These are phyloP conservation scores for Sesia apiformis DNA, from an alignment of 2,888 invertebrate species.

Conservation along the genomic window DNA sequence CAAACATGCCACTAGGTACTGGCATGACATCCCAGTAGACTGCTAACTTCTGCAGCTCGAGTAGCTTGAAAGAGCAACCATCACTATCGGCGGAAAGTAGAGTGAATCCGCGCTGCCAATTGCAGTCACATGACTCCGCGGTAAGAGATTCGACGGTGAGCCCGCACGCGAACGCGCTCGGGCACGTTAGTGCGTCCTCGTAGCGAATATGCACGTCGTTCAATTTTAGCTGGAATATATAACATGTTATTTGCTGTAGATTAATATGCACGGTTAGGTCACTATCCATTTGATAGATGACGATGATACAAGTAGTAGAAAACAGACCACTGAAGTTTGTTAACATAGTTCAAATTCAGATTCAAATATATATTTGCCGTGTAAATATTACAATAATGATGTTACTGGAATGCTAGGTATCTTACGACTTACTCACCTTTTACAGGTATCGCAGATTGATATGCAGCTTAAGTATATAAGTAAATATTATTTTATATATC, in stretches of 20 bases:
- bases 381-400: too few relatives aligned
- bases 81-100: slow-evolving; percentile 73
- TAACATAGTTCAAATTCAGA: too few relatives aligned
- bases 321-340: too few relatives aligned
- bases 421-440: too few relatives aligned
- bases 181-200: slow-evolving; percentile 87
- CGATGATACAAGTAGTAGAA: too few relatives aligned
- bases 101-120: slow-evolving; percentile 86
- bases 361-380: too few relatives aligned
- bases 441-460: too few relatives aligned
- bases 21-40: slow-evolving; percentile 91
- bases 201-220: slow-evolving; percentile 97
- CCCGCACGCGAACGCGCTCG: slow-evolving; percentile 87
- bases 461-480: too few relatives aligned
- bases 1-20: slow-evolving; percentile 75
- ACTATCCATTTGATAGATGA: too few relatives aligned
- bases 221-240: slow-evolving; percentile 81
- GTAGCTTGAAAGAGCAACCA: slow-evolving; percentile 86
- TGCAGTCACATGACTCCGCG: slow-evolving; percentile 94
- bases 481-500: too few relatives aligned
- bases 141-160: slow-evolving; percentile 89
- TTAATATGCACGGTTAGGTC: background rate
- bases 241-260: background rate
- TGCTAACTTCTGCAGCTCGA: slow-evolving; percentile 91
- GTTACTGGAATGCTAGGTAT: too few relatives aligned